A percentile compares a stretch with the other conserved stretches of the same genome.
These are phyloP conservation scores for Melanotaenia boesemani DNA, from an alignment of 2,797 vertebrate species.

Conservation along the genomic window DNA sequence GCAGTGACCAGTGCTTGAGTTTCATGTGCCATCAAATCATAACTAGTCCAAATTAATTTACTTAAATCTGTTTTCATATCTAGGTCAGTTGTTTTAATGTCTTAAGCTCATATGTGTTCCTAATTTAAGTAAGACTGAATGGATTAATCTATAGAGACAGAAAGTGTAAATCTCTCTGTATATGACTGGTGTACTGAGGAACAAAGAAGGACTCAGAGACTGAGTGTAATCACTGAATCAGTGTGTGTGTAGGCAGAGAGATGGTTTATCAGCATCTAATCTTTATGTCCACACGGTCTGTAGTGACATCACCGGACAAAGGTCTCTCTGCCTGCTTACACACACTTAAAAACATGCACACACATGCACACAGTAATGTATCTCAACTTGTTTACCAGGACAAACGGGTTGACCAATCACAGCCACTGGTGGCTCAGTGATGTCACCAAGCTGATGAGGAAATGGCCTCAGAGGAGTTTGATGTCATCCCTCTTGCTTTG, in stretches of 20 bases:
- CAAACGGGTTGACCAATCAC: constrained; percentile 70
- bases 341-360: constrained; percentile 35
- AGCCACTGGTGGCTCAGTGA: constrained; percentile 63
- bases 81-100: neutral
- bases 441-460: constrained; percentile 79
- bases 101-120: no score
- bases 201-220: constrained; percentile 43
- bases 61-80: no score
- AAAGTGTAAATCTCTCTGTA: neutral
- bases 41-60: no score
- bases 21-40: no score
- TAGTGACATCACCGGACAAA: constrained; percentile 75
- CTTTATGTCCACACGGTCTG: constrained; percentile 67
- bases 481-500: constrained; percentile 56
- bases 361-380: constrained; percentile 59
- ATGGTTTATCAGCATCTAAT: constrained; percentile 66
- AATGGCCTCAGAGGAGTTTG: constrained; percentile 74
- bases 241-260: constrained; percentile 27
- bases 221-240: constrained; percentile 22
- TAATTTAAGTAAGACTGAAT: neutral
- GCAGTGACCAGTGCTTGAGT: no score
- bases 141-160: neutral
- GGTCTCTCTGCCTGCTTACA: constrained; percentile 50
- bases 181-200: constrained; percentile 19
- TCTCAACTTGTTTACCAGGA: constrained; percentile 71